phyloP scores from a whole-genome alignment of 1,140 invertebrate genomes.

The Bombus superbus region DNA sequence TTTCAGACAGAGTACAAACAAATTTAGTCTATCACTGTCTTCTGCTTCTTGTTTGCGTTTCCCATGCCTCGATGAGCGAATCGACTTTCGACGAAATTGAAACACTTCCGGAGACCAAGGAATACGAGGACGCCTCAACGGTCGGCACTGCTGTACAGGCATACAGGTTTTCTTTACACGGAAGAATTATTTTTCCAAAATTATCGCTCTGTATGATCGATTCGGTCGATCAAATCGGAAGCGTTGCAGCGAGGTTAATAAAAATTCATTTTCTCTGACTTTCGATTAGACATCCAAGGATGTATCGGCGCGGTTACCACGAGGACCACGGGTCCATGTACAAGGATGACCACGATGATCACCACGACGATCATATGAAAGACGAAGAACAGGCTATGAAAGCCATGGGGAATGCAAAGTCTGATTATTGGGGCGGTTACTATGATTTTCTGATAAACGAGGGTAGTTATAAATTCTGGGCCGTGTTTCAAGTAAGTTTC shows the following conservation, averaged over 20 bases:
- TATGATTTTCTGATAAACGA: slow-evolving; percentile 93
- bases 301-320: slow-evolving; percentile 69
- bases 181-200: not conserved
- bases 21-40: slow-evolving; percentile 58
- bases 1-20: slow-evolving; percentile 61
- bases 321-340: slow-evolving; percentile 56
- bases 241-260: not conserved
- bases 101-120: not conserved
- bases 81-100: slow-evolving; percentile 7
- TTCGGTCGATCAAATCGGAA: not conserved
- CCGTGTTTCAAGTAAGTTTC: slow-evolving; percentile 88
- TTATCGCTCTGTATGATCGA: not conserved
- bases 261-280: not conserved
- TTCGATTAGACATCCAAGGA: slow-evolving; percentile 67
- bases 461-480: slow-evolving; percentile 94
- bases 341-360: slow-evolving; percentile 64
- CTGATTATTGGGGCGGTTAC: slow-evolving; percentile 89
- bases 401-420: slow-evolving; percentile 78
- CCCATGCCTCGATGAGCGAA: slow-evolving; percentile 38
- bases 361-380: slow-evolving; percentile 71
- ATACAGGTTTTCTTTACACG: slow-evolving; percentile 61
- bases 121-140: slow-evolving; percentile 41
- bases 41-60: slow-evolving; percentile 60
- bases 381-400: slow-evolving; percentile 74
- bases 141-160: slow-evolving; percentile 68